phyloP scores from a whole-genome alignment of 2,797 vertebrate genomes.

The Sparus aurata region DNA sequence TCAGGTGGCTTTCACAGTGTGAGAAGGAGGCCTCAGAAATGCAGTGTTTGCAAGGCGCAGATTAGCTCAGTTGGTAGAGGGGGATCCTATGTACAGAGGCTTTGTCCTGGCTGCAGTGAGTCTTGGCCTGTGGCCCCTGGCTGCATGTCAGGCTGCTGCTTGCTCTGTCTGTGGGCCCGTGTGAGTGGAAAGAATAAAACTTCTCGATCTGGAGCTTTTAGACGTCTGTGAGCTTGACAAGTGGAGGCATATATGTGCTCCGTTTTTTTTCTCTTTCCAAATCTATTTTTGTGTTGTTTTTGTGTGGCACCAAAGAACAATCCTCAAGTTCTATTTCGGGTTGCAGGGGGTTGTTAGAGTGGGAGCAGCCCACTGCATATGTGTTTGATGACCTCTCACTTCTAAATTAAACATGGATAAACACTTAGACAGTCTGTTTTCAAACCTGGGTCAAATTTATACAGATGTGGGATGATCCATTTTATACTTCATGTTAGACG shows the following conservation, averaged over 20 bases:
- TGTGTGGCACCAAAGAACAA: constrained; percentile 77
- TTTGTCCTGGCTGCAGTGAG: too few species aligned
- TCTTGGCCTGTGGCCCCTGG: too few species aligned
- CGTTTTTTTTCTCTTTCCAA: constrained; percentile 25
- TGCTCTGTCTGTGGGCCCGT: constrained; percentile 6
- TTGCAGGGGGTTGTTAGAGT: constrained; percentile 61
- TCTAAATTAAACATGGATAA: constrained; percentile 70
- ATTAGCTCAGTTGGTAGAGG: too few species aligned
- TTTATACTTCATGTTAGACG: constrained; percentile 7
- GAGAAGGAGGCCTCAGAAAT: constrained; percentile 64
- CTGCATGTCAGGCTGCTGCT: neutral
- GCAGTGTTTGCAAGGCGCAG: constrained; percentile 3
- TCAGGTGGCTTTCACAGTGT: constrained; percentile 50
- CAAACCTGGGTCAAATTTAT: constrained; percentile 17
- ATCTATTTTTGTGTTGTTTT: constrained; percentile 84
- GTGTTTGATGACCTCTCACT: constrained; percentile 76
- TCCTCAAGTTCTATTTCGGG: constrained; percentile 79
- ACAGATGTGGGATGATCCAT: constrained; percentile 17
- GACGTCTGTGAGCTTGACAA: constrained; percentile 8
- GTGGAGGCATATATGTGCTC: constrained; percentile 25
- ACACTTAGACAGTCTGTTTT: constrained; percentile 54
- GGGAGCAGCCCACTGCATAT: constrained; percentile 78
- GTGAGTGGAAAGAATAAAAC: constrained; percentile 18
- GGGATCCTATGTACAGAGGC: too few species aligned
- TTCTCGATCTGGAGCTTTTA: constrained; percentile 13